Percentiles rank a stretch among this genome's conserved stretches.
phyloP scores from a whole-genome alignment of 2,888 invertebrate species.

The Dasysyrphus tricinctus region DNA sequence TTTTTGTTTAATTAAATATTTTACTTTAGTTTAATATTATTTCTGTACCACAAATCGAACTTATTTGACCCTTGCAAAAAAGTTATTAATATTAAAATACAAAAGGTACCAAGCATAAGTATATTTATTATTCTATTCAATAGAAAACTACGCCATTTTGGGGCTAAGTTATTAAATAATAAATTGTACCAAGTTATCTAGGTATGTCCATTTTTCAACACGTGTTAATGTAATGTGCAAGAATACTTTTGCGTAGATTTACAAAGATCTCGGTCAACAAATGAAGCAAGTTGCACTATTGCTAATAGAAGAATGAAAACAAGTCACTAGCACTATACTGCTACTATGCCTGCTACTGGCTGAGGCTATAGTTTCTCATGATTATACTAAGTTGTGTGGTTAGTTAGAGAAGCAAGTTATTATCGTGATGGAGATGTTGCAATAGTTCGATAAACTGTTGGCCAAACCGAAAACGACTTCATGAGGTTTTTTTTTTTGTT shows the following conservation, averaged over 20 bases:
- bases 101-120: too few species aligned
- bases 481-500: background rate
- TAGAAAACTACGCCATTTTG: too few species aligned
- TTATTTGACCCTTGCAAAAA: too few species aligned
- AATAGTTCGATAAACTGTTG: slow-evolving; percentile 25
- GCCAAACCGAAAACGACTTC: slow-evolving; percentile 1
- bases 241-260: background rate
- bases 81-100: too few species aligned
- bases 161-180: too few species aligned
- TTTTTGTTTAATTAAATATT: too few species aligned
- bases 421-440: slow-evolving; percentile 2
- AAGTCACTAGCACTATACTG: background rate
- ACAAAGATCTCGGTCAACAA: slow-evolving; percentile 51
- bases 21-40: too few species aligned
- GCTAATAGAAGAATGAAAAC: background rate
- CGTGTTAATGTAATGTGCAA: background rate
- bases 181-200: background rate
- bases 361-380: background rate
- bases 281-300: background rate
- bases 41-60: too few species aligned
- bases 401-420: slow-evolving; percentile 15
- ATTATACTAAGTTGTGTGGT: background rate
- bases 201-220: background rate
- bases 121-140: too few species aligned
- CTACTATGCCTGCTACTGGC: background rate